Conservation (phyloP, 2,113 vertebrate species). For the Nothobranchius kuhntae region DNA sequence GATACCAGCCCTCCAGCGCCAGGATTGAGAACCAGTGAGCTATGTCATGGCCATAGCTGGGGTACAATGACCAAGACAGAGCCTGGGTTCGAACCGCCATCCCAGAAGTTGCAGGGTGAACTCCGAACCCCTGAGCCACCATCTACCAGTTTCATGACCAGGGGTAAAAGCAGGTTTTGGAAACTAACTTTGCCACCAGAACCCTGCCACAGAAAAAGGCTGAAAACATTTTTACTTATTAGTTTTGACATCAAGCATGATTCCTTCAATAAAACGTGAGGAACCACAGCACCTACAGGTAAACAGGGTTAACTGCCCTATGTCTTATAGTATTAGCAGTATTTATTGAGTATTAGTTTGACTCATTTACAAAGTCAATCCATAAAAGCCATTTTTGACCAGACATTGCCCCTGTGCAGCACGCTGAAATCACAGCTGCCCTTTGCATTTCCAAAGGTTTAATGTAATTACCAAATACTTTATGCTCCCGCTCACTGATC, state of each 20-base stretch:
- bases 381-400: slow-evolving; percentile 15
- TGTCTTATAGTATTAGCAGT: neutral
- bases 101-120: too few species aligned
- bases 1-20: too few species aligned
- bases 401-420: slow-evolving; percentile 10
- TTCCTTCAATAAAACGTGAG: neutral
- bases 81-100: too few species aligned
- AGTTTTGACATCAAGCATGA: too few species aligned
- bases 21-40: too few species aligned
- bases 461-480: slow-evolving; percentile 58
- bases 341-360: neutral
- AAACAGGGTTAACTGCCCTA: neutral
- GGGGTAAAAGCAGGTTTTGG: neutral
- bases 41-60: too few species aligned
- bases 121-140: too few species aligned
- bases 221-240: too few species aligned
- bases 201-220: too few species aligned
- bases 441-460: slow-evolving; percentile 44
- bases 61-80: too few species aligned
- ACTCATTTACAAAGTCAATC: slow-evolving; percentile 27
- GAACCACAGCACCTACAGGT: neutral
- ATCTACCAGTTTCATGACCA: too few species aligned
- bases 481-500: slow-evolving; percentile 37
- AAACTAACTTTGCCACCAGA: neutral
- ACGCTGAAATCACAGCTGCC: slow-evolving; percentile 36